Conservation (phyloP, 2,888 invertebrate species). For the Latrodectus hesperus region DNA sequence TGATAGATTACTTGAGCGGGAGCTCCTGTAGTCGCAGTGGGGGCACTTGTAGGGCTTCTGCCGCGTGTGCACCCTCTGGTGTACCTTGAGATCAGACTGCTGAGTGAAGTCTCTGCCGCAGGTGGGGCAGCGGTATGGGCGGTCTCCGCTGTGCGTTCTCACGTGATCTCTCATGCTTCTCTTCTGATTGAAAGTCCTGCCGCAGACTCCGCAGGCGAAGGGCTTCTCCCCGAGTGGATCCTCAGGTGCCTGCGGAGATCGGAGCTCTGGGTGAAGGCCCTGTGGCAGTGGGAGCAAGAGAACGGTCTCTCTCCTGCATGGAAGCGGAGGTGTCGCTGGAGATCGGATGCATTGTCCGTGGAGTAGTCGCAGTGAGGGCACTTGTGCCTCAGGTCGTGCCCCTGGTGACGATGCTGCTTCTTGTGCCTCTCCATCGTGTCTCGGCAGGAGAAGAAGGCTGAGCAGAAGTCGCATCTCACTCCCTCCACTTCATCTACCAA, state of each 20-base stretch:
- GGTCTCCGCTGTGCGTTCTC: neutral
- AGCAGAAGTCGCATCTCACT: constrained; percentile 10
- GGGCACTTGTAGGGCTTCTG: too few relatives aligned
- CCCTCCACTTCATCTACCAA: constrained; percentile 1
- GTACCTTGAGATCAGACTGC: neutral
- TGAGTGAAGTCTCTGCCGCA: neutral
- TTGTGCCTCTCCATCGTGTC: constrained; percentile 9
- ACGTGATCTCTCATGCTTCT: neutral
- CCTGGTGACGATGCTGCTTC: constrained; percentile 6
- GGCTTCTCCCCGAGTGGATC: constrained; percentile 22
- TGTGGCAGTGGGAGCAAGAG: constrained; percentile 23
- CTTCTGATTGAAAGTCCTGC: neutral
- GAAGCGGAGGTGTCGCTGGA: neutral
- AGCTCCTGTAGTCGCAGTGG: too few relatives aligned
- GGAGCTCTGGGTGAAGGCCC: neutral
- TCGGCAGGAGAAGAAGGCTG: constrained; percentile 13
- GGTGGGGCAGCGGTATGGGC: neutral
- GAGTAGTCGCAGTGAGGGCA: constrained; percentile 32
- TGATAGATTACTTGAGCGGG: too few relatives aligned
- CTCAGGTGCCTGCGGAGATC: neutral
- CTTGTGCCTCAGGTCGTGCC: constrained; percentile 8
- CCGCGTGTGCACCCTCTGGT: neutral
- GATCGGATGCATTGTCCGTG: neutral
- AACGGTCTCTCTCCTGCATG: constrained; percentile 30
- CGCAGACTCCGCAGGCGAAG: neutral